Base-by-base conservation (phyloP, 2,888 invertebrate species). In the Tenodera sinensis region DNA sequence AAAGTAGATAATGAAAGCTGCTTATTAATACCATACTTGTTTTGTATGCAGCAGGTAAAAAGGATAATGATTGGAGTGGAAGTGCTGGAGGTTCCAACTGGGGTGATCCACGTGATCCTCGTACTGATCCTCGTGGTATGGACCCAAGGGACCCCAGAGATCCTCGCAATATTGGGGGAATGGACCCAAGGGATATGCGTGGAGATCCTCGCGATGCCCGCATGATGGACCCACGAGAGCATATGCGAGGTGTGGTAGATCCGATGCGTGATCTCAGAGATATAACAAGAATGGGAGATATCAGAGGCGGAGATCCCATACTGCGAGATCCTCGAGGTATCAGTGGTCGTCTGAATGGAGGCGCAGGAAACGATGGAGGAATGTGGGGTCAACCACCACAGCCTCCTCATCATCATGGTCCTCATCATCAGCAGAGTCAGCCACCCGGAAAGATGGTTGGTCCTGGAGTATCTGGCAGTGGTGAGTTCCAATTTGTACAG, bases 301-400 rank as follows among this genome's bases (percentile, higher is more conserved):
- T 95, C 91, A 93, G 95, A 84, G 95, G 95, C 92, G 91, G 92
- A 42, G 95, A 95, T 91, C 91, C 91, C 27, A 90, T 92, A 89
- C 95, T 95, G 94, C 94, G 96, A 85, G 96, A 96, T 93, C 96
- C 96, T 0, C 95, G 96, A 85, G 97, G 97, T 86, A 97, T 97
- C 92, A 97, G 97, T 25, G 97, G 97, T 27, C 95, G 97, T 20
- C 94, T 97, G 89, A 97, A 97, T 92, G 97, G 97, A 1, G 96
- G 95, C 2, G 93, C 92, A 14, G 95, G 95, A 0, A 96, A 97
- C 91, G 90, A 90, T 87, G 90, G 84, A 25, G 94, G 94, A 1
- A 97, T 97, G 96, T 97, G 97, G 97, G 96, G 95, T 82, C 97
- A 94, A 81, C 89, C 85, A 9, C 94, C 93, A 83, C 91, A 91